A percentile compares a stretch with the other conserved stretches of the same genome.
phyloP scores from a whole-genome alignment of 1,140 invertebrate genomes.

The Tetraneura akinire region DNA sequence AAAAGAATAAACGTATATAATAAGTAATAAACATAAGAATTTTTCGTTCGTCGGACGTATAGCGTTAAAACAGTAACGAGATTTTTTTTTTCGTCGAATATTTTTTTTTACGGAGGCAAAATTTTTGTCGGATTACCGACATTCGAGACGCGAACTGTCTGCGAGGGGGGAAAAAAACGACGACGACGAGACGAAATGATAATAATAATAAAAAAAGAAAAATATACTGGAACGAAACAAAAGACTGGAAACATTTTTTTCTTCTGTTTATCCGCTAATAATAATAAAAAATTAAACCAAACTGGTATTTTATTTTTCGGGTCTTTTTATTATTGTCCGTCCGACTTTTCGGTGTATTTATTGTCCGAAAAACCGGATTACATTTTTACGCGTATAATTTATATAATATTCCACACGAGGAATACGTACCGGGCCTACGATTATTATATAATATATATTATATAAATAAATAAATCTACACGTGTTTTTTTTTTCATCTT shows the following conservation, averaged over 20 bases:
- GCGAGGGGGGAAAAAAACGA: constrained; percentile 6
- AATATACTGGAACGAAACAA: constrained; percentile 36
- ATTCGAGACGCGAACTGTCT: constrained; percentile 29
- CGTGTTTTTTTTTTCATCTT: constrained; percentile 18
- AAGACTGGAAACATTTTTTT: constrained; percentile 27
- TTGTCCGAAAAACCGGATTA: constrained; percentile 49
- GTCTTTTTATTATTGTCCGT: constrained; percentile 16
- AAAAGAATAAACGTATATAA: no score
- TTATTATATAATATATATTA: no score
- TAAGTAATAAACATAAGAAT: constrained; percentile 36
- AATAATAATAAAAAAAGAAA: background rate
- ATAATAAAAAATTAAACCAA: background rate
- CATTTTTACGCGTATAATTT: background rate
- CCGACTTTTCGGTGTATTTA: constrained; percentile 40
- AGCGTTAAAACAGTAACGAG: constrained; percentile 43
- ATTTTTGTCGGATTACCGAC: constrained; percentile 32
- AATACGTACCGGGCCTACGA: no score
- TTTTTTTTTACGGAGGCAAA: constrained; percentile 33
- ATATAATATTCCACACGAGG: background rate
- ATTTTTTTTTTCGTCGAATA: constrained; percentile 16
- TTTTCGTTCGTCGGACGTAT: background rate
- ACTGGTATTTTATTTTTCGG: constrained; percentile 37
- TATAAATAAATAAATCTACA: background rate
- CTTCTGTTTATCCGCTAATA: no score
- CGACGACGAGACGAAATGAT: background rate